Conservation (phyloP, 1,140 invertebrate species). For the Zaprionus nigranus region DNA sequence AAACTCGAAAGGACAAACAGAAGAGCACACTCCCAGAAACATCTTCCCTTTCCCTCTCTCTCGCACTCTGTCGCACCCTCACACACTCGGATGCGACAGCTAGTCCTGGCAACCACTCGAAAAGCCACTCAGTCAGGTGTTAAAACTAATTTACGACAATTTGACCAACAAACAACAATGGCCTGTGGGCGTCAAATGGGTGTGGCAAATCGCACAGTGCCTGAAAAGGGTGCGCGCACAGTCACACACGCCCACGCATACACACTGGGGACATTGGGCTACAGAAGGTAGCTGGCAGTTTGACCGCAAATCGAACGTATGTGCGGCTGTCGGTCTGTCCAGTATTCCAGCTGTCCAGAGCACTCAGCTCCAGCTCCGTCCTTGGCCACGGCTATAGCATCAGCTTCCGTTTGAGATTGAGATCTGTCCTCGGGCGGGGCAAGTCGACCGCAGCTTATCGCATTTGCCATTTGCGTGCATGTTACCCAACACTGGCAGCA, state of each 20-base stretch:
- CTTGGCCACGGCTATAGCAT: background rate
- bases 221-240: conserved; percentile 55
- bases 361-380: background rate
- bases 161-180: conserved; percentile 82
- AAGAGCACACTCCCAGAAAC: conserved; percentile 4
- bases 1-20: conserved; percentile 51
- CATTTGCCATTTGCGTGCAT: conserved; percentile 42
- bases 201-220: conserved; percentile 59
- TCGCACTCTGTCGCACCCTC: no score
- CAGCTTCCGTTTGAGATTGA: conserved; percentile 19
- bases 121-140: conserved; percentile 82
- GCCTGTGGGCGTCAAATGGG: conserved; percentile 31
- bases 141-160: conserved; percentile 83
- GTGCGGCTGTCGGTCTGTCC: background rate
- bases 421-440: conserved; percentile 21
- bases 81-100: background rate
- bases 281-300: conserved; percentile 17
- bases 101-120: conserved; percentile 47
- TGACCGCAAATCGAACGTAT: conserved; percentile 12
- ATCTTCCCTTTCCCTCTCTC: no score
- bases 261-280: conserved; percentile 14
- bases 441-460: conserved; percentile 63
- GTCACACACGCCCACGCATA: conserved; percentile 1
- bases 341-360: background rate
- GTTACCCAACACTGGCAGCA: conserved; percentile 48